A percentile compares a stretch with the other conserved stretches of the same genome.
Conservation (phyloP, 2,113 vertebrate genomes). For the Bos javanicus region DNA sequence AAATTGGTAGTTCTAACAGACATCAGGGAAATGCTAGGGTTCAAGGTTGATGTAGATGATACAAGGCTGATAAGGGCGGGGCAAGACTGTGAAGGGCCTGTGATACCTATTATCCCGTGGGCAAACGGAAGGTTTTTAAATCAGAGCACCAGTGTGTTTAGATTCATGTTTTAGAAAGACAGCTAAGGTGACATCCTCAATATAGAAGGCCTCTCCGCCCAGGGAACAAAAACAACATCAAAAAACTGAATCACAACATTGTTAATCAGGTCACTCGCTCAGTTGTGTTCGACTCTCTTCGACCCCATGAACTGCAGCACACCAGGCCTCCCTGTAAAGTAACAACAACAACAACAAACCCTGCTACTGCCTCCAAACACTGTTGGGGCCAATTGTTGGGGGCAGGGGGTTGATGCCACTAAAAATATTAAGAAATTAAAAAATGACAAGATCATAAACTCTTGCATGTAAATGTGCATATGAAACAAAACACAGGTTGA, state of each 20-base stretch:
- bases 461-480: neutral
- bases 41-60: neutral
- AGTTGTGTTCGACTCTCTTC: neutral
- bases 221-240: neutral
- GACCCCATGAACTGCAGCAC: neutral
- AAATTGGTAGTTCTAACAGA: neutral
- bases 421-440: neutral
- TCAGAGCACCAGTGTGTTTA: neutral
- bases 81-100: neutral
- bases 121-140: neutral
- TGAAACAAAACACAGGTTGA: neutral
- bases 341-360: neutral
- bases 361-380: neutral
- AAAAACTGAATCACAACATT: neutral
- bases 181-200: neutral
- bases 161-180: neutral
- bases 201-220: neutral
- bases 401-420: neutral
- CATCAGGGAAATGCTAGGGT: neutral
- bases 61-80: neutral
- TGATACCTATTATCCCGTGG: neutral
- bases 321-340: neutral
- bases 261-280: neutral
- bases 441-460: neutral
- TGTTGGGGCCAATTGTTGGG: rapidly evolving